Evolutionary conservation across 1,140 invertebrate genomes (phyloP), one percentile per base, ranked within the genome.

Genomic region (Drosophila pandora): DNA sequence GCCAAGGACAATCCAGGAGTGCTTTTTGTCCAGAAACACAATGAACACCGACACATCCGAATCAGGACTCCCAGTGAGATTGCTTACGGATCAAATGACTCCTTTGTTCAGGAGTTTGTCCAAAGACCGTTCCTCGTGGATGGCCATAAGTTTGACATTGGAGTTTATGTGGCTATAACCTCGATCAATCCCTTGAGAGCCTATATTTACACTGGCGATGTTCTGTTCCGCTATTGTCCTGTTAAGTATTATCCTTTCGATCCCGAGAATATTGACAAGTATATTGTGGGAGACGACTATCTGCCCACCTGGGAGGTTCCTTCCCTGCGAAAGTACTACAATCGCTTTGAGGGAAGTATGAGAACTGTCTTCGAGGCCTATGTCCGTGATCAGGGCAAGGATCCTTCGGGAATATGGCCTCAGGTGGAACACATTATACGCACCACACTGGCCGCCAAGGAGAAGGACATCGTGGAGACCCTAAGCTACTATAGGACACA

Each of bases 141-240:
- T 89, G 96, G 96, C 0, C 94, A 97, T 90, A 99, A 99, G 93
- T 99, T 99, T 93, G 98, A 99, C 91, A 97, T 99, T 90, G 98
- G 98, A 13, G 94, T 99, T 17, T 99, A 99, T 92, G 97, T 97
- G 0, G 95, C 97, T 1, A 93, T 99, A 1, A 99, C 98, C 0
- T 98, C 97, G 0, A 94, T 99, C 1, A 94, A 98, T 92, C 98
- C 98, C 9, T 91, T 99, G 1, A 93, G 97, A 79, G 94, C 96
- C 0, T 99, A 99, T 83, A 95, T 96, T 59, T 97, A 98, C 88
- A 96, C 96, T 90, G 97, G 96, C 5, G 98, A 99, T 84, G 95
- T 96, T 2, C 92, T 99, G 3, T 96, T 98, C 77, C 95, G 96
- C 70, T 99, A 98, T 92, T 99, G 98, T 90, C 95, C 97, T 1